phyloP scores from a whole-genome alignment of 2,888 invertebrate genomes.

The Sympetrum striolatum region DNA sequence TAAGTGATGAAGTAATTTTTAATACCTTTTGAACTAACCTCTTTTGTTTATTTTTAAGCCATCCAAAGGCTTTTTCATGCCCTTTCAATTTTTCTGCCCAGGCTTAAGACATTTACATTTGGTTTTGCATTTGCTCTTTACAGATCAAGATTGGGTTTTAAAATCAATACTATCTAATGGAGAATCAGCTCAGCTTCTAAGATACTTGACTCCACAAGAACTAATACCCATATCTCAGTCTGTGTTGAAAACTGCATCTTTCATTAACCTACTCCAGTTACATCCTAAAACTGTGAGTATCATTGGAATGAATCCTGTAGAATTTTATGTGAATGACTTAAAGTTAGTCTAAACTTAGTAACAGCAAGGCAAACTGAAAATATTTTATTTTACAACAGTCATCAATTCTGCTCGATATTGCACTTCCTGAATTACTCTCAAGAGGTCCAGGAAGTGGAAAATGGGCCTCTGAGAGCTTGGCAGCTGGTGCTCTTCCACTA shows the following conservation, averaged over 20 bases:
- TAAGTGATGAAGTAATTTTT: too few species aligned
- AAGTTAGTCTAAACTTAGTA: not conserved
- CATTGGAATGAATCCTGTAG: not conserved
- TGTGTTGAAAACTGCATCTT: not conserved
- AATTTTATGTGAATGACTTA: too few species aligned
- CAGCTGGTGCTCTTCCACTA: not conserved
- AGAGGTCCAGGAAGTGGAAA: not conserved
- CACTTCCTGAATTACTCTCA: not conserved
- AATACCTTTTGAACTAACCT: too few species aligned
- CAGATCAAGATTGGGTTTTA: conserved; percentile 4
- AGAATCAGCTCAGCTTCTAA: not conserved
- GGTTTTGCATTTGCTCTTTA: not conserved
- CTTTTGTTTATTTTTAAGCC: too few species aligned
- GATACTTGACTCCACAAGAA: not conserved
- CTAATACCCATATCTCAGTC: not conserved
- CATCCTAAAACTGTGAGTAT: not conserved
- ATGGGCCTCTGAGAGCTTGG: not conserved
- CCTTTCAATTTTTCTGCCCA: too few species aligned
- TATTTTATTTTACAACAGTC: not conserved
- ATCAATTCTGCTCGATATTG: not conserved
- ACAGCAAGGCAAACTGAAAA: not conserved
- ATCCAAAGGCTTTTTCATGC: too few species aligned
- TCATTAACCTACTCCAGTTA: not conserved
- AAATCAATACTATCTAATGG: not conserved
- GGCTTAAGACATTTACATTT: not conserved